Evolutionary conservation across 2,113 vertebrate genomes (phyloP).

Genomic region (Dromas ardeola): DNA sequence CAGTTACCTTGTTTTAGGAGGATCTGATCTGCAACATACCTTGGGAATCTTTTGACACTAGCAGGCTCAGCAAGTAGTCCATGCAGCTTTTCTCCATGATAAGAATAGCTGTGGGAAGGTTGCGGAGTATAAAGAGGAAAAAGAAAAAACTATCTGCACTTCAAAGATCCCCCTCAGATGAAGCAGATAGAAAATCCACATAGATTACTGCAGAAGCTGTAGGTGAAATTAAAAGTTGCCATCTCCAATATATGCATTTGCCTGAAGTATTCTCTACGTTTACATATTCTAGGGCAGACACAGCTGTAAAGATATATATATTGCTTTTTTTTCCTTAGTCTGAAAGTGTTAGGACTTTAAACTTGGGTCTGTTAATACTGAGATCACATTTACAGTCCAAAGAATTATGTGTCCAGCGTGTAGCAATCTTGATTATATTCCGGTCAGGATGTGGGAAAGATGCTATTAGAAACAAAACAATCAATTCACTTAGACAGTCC

Average conservation of each 20-base stretch:
- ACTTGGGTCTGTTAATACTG: not conserved
- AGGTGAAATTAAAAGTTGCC: constrained; percentile 47
- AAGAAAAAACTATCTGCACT: constrained; percentile 42
- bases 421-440: constrained; percentile 63
- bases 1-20: not conserved
- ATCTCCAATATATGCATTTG: constrained; percentile 31
- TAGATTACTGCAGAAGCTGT: constrained; percentile 31
- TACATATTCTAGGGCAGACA: not conserved
- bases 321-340: not conserved
- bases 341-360: constrained; percentile 11
- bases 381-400: constrained; percentile 26
- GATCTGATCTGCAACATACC: not conserved
- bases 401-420: constrained; percentile 46
- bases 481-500: constrained; percentile 52
- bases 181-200: constrained; percentile 47
- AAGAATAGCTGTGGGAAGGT: constrained; percentile 43
- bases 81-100: constrained; percentile 1
- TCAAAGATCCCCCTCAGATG: constrained; percentile 58
- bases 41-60: constrained; percentile 15
- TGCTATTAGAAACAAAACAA: constrained; percentile 66
- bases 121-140: not conserved
- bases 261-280: constrained; percentile 10
- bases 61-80: constrained; percentile 20
- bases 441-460: constrained; percentile 60
- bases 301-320: not conserved